Conservation (phyloP, 2,113 vertebrate genomes). For the Fregata magnificens region DNA sequence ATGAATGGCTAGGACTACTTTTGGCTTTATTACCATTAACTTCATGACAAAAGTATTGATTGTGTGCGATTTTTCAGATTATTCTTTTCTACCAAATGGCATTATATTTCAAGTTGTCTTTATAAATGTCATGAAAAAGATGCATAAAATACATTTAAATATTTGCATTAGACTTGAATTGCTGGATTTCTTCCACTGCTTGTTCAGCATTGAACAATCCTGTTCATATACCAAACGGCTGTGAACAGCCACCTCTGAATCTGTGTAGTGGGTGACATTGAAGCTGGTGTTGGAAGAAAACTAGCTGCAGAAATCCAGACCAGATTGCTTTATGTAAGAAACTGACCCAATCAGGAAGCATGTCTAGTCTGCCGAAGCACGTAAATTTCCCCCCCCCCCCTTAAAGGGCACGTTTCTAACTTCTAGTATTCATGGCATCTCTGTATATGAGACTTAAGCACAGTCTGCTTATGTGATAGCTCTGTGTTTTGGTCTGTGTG, state of each 20-base stretch:
- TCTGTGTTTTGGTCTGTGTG: neutral
- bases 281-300: neutral
- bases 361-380: neutral
- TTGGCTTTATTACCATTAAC: neutral
- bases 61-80: neutral
- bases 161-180: neutral
- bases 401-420: neutral
- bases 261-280: neutral
- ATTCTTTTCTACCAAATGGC: neutral
- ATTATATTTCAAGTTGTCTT: neutral
- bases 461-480: neutral
- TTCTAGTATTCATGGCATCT: neutral
- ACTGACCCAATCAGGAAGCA: neutral
- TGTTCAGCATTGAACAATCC: neutral
- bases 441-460: neutral
- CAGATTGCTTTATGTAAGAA: neutral
- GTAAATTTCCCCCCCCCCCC: no score
- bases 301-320: neutral
- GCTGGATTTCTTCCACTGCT: neutral
- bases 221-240: neutral
- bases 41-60: neutral
- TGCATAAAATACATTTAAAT: neutral
- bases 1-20: neutral
- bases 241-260: neutral
- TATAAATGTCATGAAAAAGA: neutral